Evolutionary conservation across 1,140 invertebrate species (phyloP).

Genomic region (Branchinecta lindahli): DNA sequence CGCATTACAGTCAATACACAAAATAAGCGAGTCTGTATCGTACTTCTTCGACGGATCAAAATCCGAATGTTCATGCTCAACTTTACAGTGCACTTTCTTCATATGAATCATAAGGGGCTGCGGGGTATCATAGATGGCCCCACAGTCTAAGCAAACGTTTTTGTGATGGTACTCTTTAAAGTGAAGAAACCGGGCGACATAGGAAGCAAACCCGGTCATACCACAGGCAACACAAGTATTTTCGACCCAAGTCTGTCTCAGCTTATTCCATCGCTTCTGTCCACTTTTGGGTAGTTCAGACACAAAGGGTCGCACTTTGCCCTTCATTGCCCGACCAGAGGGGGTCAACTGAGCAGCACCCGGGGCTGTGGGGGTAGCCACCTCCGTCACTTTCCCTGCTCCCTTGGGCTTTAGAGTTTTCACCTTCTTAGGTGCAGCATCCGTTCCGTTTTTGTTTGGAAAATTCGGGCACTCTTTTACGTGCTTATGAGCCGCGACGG

Average conservation of each 20-base stretch:
- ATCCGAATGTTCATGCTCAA: not conserved
- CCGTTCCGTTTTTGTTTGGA: not conserved
- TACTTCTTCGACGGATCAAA: not conserved
- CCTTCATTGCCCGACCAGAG: too few species aligned
- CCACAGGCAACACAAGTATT: constrained; percentile 2
- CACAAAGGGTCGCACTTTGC: too few species aligned
- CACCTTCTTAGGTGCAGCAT: too few species aligned
- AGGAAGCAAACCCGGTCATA: not conserved
- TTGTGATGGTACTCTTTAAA: not conserved
- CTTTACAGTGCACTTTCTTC: not conserved
- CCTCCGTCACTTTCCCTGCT: too few species aligned
- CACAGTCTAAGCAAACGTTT: not conserved
- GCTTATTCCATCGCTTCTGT: not conserved
- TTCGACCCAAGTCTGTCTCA: not conserved
- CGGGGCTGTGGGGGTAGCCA: too few species aligned
- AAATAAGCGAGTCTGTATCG: not conserved
- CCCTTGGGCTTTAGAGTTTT: too few species aligned
- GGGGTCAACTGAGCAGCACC: too few species aligned
- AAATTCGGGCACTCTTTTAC: not conserved
- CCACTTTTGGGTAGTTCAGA: not conserved
- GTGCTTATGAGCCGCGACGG: not conserved
- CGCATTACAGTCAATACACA: not conserved
- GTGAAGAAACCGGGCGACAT: not conserved
- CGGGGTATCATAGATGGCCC: not conserved
- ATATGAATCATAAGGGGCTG: constrained; percentile 3